Base-by-base conservation (phyloP, 2,888 invertebrate genomes). In the Anoncus sp. region DNA sequence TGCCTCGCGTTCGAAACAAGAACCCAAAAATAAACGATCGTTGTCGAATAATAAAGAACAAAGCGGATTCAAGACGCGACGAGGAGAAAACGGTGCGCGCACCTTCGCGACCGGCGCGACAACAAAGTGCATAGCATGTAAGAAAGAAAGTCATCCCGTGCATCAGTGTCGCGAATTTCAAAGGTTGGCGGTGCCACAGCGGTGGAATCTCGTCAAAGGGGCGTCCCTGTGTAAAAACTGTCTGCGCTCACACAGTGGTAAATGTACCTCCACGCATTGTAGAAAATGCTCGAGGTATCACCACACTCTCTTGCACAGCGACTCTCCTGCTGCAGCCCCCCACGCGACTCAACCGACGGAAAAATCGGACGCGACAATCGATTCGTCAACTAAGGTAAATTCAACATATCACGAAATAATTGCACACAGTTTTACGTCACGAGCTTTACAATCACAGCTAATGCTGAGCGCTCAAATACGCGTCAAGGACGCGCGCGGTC, bases 401-500 rank as follows among this genome's bases (percentile, higher is more conserved):
- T 47, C 53, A 7, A 22, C 53, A 63, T 43, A 31, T 27, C 47
- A 24, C 18, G 35, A 67, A 49, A 20, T 49, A 40, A 20, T 51
- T 24, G 53, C n/a, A n/a, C n/a, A n/a, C n/a, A n/a, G n/a, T n/a
- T n/a, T n/a, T n/a, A n/a, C n/a, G n/a, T n/a, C n/a, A n/a, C n/a
- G n/a, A n/a, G n/a, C n/a, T n/a, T n/a, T n/a, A n/a, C n/a, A n/a
- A n/a, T n/a, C n/a, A n/a, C 51, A 75, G n/a, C 20, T 80, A 38
- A 80, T 80, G 77, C 20, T 75, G 40, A 82, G 72, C 60, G 76
- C 77, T 20, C 18, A 74, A 43, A 10, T 80, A 3, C 60, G 75
- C 22, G n/a, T 78, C 1, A 72, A 69, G 22, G 60, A 51, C 45
- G 1, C 35, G 12, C 16, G 20, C 35, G 71, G 81, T 6, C 38